phyloP scores from a whole-genome alignment of 1,140 invertebrate species.

The Lordiphosa collinella region DNA sequence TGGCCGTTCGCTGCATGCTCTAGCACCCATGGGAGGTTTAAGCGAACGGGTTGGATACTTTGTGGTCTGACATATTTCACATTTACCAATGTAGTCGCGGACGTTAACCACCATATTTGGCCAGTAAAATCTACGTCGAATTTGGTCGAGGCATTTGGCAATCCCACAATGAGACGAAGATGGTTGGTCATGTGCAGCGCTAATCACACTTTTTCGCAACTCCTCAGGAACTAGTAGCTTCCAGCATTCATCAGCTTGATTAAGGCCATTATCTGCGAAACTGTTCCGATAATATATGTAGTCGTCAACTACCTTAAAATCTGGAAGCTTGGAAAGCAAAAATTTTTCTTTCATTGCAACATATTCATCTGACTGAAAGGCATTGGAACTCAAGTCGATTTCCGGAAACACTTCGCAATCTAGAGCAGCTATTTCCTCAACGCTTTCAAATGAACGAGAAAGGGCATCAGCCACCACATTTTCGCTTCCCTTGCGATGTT shows the following conservation, averaged over 20 bases:
- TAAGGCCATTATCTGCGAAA: not conserved
- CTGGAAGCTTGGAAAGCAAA: not conserved
- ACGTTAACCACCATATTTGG: constrained; percentile 7
- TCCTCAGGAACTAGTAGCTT: not conserved
- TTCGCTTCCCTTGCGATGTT: constrained; percentile 1
- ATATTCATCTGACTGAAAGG: not conserved
- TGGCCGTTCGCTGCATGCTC: not conserved
- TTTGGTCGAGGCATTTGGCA: constrained; percentile 1
- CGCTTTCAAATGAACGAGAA: not conserved
- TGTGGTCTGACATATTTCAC: not conserved
- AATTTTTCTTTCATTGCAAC: not conserved
- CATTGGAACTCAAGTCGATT: not conserved
- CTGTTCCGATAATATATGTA: not conserved
- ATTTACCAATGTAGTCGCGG: constrained; percentile 1
- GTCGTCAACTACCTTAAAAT: not conserved
- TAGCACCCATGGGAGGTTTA: not conserved
- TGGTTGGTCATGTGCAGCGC: not conserved
- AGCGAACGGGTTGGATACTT: not conserved
- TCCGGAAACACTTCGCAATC: not conserved
- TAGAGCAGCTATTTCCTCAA: not conserved
- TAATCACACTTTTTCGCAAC: not conserved
- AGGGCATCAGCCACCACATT: not conserved
- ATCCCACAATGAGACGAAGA: not conserved
- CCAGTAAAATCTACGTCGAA: not conserved
- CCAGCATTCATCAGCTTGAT: not conserved